Evolutionary conservation across 2,113 vertebrate species (phyloP).

Genomic region (Ramphastos sulfuratus): DNA sequence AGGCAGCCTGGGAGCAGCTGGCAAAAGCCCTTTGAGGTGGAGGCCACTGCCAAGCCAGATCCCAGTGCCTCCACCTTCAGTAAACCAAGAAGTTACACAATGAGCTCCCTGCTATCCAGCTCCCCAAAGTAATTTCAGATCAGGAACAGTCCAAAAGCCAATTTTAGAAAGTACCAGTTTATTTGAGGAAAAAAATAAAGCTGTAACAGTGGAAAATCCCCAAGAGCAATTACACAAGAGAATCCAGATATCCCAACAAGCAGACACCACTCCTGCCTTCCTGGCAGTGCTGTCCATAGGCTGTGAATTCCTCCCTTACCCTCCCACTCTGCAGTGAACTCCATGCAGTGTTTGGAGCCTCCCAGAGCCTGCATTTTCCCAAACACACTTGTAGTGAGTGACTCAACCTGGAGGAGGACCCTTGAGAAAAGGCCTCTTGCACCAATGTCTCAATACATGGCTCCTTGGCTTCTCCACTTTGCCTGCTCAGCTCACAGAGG

Average conservation of each 20-base stretch:
- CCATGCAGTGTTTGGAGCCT: background rate
- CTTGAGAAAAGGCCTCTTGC: background rate
- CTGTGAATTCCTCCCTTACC: background rate
- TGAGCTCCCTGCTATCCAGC: background rate
- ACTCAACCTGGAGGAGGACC: background rate
- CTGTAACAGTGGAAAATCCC: slow-evolving; percentile 73
- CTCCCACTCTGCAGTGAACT: background rate
- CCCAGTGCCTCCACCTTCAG: background rate
- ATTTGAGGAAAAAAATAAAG: slow-evolving; percentile 66
- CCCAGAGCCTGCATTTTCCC: background rate
- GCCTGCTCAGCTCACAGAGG: rapidly evolving
- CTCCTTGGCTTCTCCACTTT: rapidly evolving
- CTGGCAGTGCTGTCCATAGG: background rate
- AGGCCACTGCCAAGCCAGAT: background rate
- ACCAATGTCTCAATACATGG: background rate
- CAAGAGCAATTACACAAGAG: slow-evolving; percentile 59
- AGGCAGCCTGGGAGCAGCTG: background rate
- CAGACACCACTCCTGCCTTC: background rate
- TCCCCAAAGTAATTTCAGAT: slow-evolving; percentile 5
- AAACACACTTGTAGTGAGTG: background rate
- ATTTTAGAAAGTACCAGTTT: slow-evolving; percentile 79
- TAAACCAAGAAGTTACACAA: background rate
- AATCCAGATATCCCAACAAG: background rate
- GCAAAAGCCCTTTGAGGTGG: slow-evolving; percentile 26
- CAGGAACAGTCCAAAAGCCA: slow-evolving; percentile 8